phyloP scores from a whole-genome alignment of 1,140 invertebrate genomes.

The Physella acuta region DNA sequence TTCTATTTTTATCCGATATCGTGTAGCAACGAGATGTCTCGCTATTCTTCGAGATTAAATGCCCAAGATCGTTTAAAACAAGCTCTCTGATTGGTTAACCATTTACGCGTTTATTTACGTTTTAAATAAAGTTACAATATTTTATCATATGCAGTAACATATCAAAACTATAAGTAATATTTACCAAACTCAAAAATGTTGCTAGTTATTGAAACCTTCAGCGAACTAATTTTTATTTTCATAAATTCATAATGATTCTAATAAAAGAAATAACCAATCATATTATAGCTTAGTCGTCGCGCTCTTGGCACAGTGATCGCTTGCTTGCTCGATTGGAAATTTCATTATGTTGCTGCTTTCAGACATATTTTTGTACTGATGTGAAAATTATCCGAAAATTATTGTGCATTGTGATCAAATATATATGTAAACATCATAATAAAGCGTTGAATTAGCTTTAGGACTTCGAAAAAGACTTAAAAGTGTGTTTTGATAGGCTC shows the following conservation, averaged over 20 bases:
- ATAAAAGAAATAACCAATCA: conserved; percentile 30
- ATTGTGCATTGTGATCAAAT: background rate
- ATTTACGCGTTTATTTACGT: too few species aligned
- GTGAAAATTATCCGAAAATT: conserved; percentile 5
- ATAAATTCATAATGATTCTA: conserved; percentile 5
- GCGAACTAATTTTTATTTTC: too few species aligned
- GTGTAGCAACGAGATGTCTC: conserved; percentile 8
- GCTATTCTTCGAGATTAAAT: conserved; percentile 1
- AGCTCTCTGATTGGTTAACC: conserved; percentile 21
- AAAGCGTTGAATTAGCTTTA: background rate
- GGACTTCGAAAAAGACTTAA: conserved; percentile 14
- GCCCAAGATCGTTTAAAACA: conserved; percentile 12
- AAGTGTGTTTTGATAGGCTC: conserved; percentile 37
- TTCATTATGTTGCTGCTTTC: conserved; percentile 10
- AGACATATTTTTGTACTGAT: background rate
- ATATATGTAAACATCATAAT: background rate
- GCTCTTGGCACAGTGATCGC: conserved; percentile 19
- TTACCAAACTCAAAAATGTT: too few species aligned
- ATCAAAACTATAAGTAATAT: too few species aligned
- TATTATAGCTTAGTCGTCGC: conserved; percentile 17
- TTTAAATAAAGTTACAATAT: too few species aligned
- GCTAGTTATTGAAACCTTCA: too few species aligned
- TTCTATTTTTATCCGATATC: too few species aligned
- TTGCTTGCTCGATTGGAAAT: conserved; percentile 26
- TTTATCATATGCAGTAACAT: too few species aligned